Base-by-base conservation (phyloP, 1,140 invertebrate genomes). In the Tetramorium alpestre region DNA sequence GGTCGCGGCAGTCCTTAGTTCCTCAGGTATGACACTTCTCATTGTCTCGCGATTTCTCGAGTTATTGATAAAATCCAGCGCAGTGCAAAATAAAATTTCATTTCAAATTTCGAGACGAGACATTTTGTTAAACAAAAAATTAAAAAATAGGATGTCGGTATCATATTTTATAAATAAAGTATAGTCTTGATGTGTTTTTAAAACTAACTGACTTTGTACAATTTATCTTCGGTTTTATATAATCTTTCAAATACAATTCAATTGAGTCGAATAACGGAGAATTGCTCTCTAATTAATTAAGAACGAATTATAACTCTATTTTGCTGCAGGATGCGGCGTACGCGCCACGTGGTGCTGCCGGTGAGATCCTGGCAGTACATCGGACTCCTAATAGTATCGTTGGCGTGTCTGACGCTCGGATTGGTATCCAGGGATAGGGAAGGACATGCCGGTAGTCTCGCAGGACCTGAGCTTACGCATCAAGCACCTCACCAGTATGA, bases 361-460 rank as follows among this genome's bases (percentile, higher is more conserved):
- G 94, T 95, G 1, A 88, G 89, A 84, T 94, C 94, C 11, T 95
- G 94, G 94, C 94, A 94, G 47, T 94, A 94, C 56, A 89, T 95
- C 16, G 94, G 94, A 0, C 88, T 95, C 0, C 73, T 95, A 78
- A 88, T 95, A 25, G 93, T 95, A 11, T 95, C 94, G 18, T 80
- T 95, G 7, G 93, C 94, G 4, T 95, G 94, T 38, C 78, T 95
- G 7, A 95, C 94, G 1, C 76, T 95, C 6, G 94, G 94, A 11
- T 86, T 92, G 22, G 92, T 94, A 13, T 93, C 94, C 38, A 90
- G 94, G 33, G 94, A 94, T 62, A 91, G 94, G 47, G 94, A 94
- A 90, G 94, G 94, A 76, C 92, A 91, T 58, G 90, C 94, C 67
- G 94, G 94, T 65, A 95, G 90, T 77, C 87, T 95, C 0, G 92